Evolutionary conservation across 2,888 invertebrate genomes (phyloP).

Genomic region (Julus scandinavius): DNA sequence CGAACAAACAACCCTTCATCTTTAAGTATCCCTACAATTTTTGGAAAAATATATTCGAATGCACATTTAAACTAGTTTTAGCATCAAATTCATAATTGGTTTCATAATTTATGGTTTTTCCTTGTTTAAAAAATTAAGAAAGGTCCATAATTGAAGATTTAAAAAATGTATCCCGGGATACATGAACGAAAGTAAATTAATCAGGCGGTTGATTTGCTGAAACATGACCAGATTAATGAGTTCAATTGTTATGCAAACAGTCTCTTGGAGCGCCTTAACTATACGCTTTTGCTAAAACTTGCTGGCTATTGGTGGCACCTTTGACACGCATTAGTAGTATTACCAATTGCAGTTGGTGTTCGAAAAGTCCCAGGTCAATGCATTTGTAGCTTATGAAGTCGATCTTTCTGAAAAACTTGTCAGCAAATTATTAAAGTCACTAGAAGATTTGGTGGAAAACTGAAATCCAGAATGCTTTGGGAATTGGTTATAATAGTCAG

Average conservation of each 20-base stretch:
- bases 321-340: conserved; percentile 10
- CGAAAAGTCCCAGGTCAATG: conserved; percentile 8
- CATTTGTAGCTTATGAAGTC: no score
- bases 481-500: no score
- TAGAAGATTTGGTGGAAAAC: no score
- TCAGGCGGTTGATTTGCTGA: not conserved
- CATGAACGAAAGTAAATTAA: not conserved
- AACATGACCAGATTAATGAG: not conserved
- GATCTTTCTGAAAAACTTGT: no score
- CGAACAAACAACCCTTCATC: no score
- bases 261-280: not conserved
- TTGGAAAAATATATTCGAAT: not conserved
- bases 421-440: no score
- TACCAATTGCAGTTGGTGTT: conserved; percentile 28
- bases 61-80: not conserved
- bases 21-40: not conserved
- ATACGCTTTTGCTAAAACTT: not conserved
- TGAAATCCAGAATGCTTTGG: no score
- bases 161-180: no score
- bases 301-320: not conserved
- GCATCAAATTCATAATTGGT: no score
- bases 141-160: no score
- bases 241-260: not conserved
- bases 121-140: not conserved
- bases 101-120: not conserved